Evolutionary conservation across 2,113 vertebrate genomes (phyloP).

Genomic region (Peromyscus polionotus): DNA sequence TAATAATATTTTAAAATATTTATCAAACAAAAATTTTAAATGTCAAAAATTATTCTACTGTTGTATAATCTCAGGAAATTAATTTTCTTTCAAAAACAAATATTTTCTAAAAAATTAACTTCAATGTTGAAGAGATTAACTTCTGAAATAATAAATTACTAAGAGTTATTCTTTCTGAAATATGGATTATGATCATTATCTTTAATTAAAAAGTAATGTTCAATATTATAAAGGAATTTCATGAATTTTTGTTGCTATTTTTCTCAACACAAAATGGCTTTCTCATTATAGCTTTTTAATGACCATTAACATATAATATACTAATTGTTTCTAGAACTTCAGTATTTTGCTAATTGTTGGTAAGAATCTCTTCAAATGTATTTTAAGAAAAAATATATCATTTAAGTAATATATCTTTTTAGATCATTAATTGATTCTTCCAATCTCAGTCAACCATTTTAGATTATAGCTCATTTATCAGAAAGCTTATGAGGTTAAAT

Average conservation of each 20-base stretch:
- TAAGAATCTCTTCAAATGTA: conserved; percentile 43
- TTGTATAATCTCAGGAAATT: not conserved
- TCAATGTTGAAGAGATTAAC: not conserved
- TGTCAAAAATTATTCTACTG: not conserved
- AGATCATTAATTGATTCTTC: not conserved
- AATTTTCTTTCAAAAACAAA: not conserved
- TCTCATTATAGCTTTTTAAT: not conserved
- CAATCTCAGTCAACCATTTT: conserved; percentile 28
- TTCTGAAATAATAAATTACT: not conserved
- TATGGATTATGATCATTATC: not conserved
- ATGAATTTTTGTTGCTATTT: not conserved
- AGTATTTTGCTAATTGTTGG: not conserved
- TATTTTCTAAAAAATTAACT: conserved; percentile 19
- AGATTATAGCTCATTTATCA: not conserved
- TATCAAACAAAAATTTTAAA: not conserved
- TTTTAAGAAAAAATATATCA: conserved; percentile 47
- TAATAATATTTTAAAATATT: not conserved
- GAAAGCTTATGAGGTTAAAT: conserved; percentile 3
- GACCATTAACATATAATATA: not conserved
- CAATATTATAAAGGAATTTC: not conserved
- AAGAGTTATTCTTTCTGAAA: not conserved
- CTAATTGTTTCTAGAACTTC: not conserved
- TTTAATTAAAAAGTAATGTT: not conserved
- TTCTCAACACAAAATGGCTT: not conserved
- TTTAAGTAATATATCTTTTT: conserved; percentile 18